phyloP scores from a whole-genome alignment of 1,140 invertebrate species.

The Epicauta chinensis region DNA sequence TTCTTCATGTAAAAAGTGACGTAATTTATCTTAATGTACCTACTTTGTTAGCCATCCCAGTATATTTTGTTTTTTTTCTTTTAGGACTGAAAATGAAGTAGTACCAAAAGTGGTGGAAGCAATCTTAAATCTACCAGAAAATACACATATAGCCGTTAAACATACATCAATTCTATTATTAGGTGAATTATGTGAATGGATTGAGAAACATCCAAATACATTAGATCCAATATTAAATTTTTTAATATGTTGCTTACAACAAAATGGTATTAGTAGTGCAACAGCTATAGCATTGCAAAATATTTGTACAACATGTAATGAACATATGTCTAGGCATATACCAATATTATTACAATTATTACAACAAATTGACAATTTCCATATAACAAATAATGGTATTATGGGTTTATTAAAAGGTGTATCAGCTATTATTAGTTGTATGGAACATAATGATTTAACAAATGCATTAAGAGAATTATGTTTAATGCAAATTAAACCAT shows the following conservation, averaged over 20 bases:
- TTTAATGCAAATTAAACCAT: conserved; percentile 64
- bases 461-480: conserved; percentile 73
- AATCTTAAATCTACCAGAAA: conserved; percentile 76
- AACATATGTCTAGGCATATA: conserved; percentile 76
- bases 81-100: conserved; percentile 83
- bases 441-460: conserved; percentile 58
- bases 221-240: conserved; percentile 77
- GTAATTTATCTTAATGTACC: no score
- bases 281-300: conserved; percentile 69
- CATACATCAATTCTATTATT: conserved; percentile 85
- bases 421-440: conserved; percentile 42
- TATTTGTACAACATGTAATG: conserved; percentile 72
- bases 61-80: conserved; percentile 34
- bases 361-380: conserved; percentile 69
- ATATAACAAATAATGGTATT: conserved; percentile 73
- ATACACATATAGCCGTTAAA: conserved; percentile 80
- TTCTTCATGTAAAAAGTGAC: no score
- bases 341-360: conserved; percentile 75
- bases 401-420: conserved; percentile 60
- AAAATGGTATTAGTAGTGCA: conserved; percentile 65
- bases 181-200: conserved; percentile 93
- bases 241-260: conserved; percentile 65
- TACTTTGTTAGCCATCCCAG: no score
- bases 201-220: conserved; percentile 77
- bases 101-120: conserved; percentile 90